phyloP scores from a whole-genome alignment of 2,888 invertebrate genomes.

The Acanthopleura granulata region DNA sequence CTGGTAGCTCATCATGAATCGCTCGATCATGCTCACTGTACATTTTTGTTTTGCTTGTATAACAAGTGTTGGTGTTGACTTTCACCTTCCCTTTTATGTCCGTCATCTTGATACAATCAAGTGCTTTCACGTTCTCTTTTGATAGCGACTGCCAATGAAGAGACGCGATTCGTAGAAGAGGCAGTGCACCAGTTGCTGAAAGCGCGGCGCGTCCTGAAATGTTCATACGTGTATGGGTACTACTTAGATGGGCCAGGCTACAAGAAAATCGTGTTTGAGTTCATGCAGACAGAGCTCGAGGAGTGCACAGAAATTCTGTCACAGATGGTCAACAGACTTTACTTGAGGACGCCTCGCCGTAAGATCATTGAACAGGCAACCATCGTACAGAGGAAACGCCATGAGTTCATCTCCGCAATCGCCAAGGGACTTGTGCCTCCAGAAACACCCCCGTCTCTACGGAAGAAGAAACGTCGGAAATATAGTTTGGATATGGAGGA shows the following conservation, averaged over 20 bases:
- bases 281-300: constrained; percentile 80
- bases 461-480: constrained; percentile 68
- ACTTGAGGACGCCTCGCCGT: constrained; percentile 75
- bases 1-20: no score
- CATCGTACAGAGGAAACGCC: constrained; percentile 75
- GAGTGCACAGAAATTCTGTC: constrained; percentile 78
- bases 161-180: constrained; percentile 76
- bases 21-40: no score
- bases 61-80: no score
- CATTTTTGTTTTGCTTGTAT: no score
- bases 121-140: not conserved
- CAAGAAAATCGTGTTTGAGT: constrained; percentile 78
- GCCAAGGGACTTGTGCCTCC: constrained; percentile 72
- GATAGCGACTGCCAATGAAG: constrained; percentile 61
- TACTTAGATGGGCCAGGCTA: constrained; percentile 77
- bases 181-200: constrained; percentile 77
- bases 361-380: constrained; percentile 77
- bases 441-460: constrained; percentile 76
- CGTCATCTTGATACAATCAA: no score
- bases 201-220: constrained; percentile 75
- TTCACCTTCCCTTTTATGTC: no score
- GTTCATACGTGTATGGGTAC: constrained; percentile 79
- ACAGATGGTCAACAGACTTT: constrained; percentile 77
- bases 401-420: constrained; percentile 77
- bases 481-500: constrained; percentile 65